phyloP scores from a whole-genome alignment of 2,888 invertebrate species.

The Eristalinus sepulchralis region DNA sequence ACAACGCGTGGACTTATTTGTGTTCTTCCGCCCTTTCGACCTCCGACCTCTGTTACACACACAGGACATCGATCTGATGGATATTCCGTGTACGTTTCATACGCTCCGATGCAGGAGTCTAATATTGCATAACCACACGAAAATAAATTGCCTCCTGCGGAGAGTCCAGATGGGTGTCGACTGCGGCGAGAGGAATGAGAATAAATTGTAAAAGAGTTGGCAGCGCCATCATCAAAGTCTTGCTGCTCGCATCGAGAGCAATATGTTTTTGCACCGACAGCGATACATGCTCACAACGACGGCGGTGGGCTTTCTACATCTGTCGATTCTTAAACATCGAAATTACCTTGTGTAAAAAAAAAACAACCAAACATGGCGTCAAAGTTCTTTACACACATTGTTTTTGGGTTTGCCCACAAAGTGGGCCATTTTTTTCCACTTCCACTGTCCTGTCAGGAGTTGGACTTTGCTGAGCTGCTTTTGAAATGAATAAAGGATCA shows the following conservation, averaged over 20 bases:
- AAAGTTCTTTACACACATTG: constrained; percentile 4
- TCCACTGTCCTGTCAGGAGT: not conserved
- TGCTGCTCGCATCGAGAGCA: constrained; percentile 45
- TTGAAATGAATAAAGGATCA: not conserved
- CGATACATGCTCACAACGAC: not conserved
- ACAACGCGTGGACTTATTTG: not conserved
- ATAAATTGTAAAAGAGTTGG: constrained; percentile 35
- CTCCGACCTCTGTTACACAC: not conserved
- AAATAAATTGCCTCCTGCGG: constrained; percentile 56
- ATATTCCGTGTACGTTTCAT: not conserved
- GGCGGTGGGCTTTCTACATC: constrained; percentile 1
- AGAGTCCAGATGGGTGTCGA: constrained; percentile 22
- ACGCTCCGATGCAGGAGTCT: constrained; percentile 7
- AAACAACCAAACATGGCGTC: not conserved
- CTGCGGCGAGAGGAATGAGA: not conserved
- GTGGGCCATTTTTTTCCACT: not conserved
- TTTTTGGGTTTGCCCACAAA: not conserved
- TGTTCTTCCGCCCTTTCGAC: not conserved
- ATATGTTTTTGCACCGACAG: constrained; percentile 27
- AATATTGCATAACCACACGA: constrained; percentile 48
- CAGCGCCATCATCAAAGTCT: constrained; percentile 12
- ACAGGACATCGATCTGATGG: not conserved
- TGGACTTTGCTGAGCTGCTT: not conserved
- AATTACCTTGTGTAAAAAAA: not conserved
- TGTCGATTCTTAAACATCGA: not conserved